Evolutionary conservation across 2,888 invertebrate species (phyloP).

Genomic region (Euphydryas editha): DNA sequence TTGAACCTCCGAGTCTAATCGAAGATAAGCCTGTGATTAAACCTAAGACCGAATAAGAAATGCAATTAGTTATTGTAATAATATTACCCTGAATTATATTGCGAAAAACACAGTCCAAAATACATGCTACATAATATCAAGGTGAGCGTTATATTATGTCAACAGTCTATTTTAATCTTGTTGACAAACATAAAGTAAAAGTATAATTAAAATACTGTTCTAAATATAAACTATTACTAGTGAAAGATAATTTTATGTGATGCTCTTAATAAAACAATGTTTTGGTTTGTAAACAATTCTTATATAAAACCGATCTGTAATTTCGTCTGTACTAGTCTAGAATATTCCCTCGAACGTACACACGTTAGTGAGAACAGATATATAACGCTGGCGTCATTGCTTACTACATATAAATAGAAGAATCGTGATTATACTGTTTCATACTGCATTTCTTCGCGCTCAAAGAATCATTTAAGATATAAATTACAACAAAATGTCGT

Average conservation of each 20-base stretch:
- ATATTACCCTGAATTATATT: background rate
- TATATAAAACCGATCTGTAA: constrained; percentile 27
- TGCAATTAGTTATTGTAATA: background rate
- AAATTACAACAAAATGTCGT: constrained; percentile 56
- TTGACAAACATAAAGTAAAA: constrained; percentile 18
- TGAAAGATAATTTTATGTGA: background rate
- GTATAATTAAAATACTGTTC: constrained; percentile 16
- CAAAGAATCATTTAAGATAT: constrained; percentile 21
- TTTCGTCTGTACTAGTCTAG: constrained; percentile 49
- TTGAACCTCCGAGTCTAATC: constrained; percentile 26
- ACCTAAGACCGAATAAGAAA: constrained; percentile 16
- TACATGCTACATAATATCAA: constrained; percentile 11
- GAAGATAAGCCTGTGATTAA: constrained; percentile 18
- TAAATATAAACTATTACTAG: constrained; percentile 1
- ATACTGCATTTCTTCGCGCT: constrained; percentile 47
- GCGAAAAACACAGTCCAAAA: constrained; percentile 13
- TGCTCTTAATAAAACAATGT: background rate
- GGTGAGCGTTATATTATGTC: constrained; percentile 2
- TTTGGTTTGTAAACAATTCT: constrained; percentile 33
- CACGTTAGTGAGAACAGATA: constrained; percentile 43
- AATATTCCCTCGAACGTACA: constrained; percentile 49
- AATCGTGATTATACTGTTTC: constrained; percentile 35
- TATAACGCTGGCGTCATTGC: constrained; percentile 42
- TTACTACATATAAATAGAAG: constrained; percentile 50
- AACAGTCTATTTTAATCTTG: constrained; percentile 8